Conservation (phyloP, 92 coral and sea anemone species). For the Phenganax marumi region DNA sequence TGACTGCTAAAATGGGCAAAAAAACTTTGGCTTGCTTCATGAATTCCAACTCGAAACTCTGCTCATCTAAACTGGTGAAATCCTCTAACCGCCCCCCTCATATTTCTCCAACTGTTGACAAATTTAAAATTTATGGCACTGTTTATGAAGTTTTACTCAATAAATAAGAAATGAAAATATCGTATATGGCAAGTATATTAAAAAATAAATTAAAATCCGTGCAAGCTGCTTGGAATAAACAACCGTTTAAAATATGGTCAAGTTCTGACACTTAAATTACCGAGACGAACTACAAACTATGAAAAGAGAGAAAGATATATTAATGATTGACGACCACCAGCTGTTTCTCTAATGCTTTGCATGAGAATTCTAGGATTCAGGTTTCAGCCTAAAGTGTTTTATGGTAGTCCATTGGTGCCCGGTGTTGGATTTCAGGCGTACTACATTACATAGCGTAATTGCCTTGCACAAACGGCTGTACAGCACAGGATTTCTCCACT, state of each 20-base stretch:
- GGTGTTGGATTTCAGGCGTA: too few relatives aligned
- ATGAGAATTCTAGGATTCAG: too few relatives aligned
- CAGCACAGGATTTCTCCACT: too few relatives aligned
- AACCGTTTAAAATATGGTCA: neutral
- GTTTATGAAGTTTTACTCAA: neutral
- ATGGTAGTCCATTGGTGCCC: too few relatives aligned
- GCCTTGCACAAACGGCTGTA: too few relatives aligned
- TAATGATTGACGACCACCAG: too few relatives aligned
- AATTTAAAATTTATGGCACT: too few relatives aligned
- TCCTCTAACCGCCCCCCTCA: neutral
- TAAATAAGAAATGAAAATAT: neutral
- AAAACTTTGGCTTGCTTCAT: neutral
- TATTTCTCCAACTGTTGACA: neutral
- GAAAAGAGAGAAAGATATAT: too few relatives aligned
- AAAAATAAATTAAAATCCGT: neutral
- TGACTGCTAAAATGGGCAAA: slow-evolving; percentile 2
- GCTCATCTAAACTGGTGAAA: neutral
- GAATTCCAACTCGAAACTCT: neutral
- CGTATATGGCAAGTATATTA: neutral
- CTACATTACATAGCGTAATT: too few relatives aligned
- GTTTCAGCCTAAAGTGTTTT: too few relatives aligned
- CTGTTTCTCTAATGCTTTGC: too few relatives aligned
- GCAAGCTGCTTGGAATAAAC: neutral
- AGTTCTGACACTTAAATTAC: neutral
- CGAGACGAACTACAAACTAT: neutral